Conservation (phyloP, 2,888 invertebrate genomes). For the Ormyrus nitidulus region DNA sequence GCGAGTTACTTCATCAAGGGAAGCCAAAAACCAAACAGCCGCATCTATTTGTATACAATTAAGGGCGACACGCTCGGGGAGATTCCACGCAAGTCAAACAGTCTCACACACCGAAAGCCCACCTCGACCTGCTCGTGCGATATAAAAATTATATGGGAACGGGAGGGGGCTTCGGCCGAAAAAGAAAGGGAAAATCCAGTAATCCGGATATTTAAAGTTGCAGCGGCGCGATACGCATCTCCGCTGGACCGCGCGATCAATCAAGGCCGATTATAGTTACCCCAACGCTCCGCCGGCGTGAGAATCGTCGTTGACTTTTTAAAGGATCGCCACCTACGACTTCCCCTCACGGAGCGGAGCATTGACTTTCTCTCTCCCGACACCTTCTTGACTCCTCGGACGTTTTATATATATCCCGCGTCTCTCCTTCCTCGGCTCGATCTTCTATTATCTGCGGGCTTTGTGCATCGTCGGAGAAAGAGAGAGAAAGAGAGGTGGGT, state of each 20-base stretch:
- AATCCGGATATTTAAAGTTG: slow-evolving; percentile 54
- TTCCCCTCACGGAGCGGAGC: neutral
- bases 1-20: neutral
- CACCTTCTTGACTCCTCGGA: slow-evolving; percentile 1
- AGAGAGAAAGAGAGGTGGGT: slow-evolving; percentile 43
- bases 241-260: slow-evolving; percentile 54
- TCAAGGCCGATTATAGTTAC: slow-evolving; percentile 51
- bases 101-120: neutral
- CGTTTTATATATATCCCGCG: slow-evolving; percentile 9
- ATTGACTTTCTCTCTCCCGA: slow-evolving; percentile 27
- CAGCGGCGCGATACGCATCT: slow-evolving; percentile 19
- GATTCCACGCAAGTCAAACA: slow-evolving; percentile 22
- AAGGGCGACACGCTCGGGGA: slow-evolving; percentile 4
- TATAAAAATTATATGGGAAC: too few species aligned
- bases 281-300: slow-evolving; percentile 45
- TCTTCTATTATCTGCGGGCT: slow-evolving; percentile 45
- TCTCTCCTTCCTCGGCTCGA: slow-evolving; percentile 1
- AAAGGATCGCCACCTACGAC: slow-evolving; percentile 51
- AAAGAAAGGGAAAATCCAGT: slow-evolving; percentile 57
- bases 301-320: slow-evolving; percentile 50
- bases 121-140: neutral
- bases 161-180: neutral
- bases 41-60: slow-evolving; percentile 4
- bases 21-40: slow-evolving; percentile 29
- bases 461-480: slow-evolving; percentile 8